phyloP scores from a whole-genome alignment of 2,113 vertebrate genomes.

The Plecturocebus donacophilus region DNA sequence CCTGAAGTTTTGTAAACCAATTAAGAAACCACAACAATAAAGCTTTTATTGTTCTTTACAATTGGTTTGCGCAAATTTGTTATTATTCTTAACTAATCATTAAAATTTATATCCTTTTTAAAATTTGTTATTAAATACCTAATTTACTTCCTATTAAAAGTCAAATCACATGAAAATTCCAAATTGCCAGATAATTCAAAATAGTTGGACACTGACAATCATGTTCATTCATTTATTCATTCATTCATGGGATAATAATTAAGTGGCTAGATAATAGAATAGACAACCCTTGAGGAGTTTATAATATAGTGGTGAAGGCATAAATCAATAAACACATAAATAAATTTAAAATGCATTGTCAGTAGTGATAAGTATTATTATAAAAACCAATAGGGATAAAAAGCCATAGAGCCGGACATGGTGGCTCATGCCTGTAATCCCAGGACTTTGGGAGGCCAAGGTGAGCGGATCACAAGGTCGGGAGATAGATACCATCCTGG shows the following conservation, averaged over 20 bases:
- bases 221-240: neutral
- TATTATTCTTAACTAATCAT: slow-evolving; percentile 46
- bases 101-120: slow-evolving; percentile 12
- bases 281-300: neutral
- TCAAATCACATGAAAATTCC: slow-evolving; percentile 55
- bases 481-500: too few relatives aligned
- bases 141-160: slow-evolving; percentile 48
- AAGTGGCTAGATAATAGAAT: neutral
- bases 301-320: neutral
- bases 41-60: neutral
- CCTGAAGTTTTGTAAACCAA: slow-evolving; percentile 30
- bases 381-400: neutral
- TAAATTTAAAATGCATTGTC: neutral
- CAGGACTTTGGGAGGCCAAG: neutral
- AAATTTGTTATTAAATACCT: slow-evolving; percentile 46
- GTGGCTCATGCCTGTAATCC: neutral
- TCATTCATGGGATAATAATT: slow-evolving; percentile 26
- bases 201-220: slow-evolving; percentile 28
- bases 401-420: neutral
- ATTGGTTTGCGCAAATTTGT: neutral
- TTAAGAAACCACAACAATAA: slow-evolving; percentile 48
- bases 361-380: neutral
- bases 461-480: rapidly evolving
- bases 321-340: neutral
- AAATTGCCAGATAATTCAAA: slow-evolving; percentile 49